Base-by-base conservation (phyloP, 1,140 invertebrate species). In the Bombus ignitus region DNA sequence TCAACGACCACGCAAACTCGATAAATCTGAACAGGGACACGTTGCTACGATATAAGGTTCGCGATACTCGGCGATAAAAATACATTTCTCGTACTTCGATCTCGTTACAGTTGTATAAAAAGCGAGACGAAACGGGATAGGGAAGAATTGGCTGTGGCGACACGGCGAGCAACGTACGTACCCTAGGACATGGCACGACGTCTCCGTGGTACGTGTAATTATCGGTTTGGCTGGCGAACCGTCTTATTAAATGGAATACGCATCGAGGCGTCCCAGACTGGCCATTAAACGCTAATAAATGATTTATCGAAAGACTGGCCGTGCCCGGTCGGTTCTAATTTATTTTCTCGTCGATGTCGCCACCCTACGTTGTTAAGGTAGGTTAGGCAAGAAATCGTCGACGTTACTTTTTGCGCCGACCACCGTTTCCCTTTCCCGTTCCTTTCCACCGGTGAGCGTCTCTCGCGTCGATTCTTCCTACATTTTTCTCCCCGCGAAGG, bases 331-430 rank as follows among this genome's bases (percentile, higher is more conserved):
- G 82, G 72, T 74, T 80, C 74, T 68, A 81, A 81, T 70, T 82
- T 68, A 84, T 86, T 89, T 89, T 76, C 83, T 81, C 81, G 57
- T 66, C 81, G 65, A 73, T 75, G 73, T 73, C 68, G 71, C 72
- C 72, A 62, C 72, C 82, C 87, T 62, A 82, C 66, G 53, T 62
- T 73, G 85, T 88, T 88, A 88, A 88, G 85, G 87, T 88, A 88
- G 87, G 81, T 90, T 91, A 89, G 86, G 85, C 85, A 72, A 81
- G 68, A 65, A 83, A 80, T 86, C 79, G 74, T 73, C 59, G 44
- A 57, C 81, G 65, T 42, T 47, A 28, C 70, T 80, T 37, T 83
- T 73, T 71, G n/a, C 59, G 59, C 28, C 87, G 44, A 53, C 18
- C 74, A 1, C 5, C 53, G 35, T 10, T 75, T n/a, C 28, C 28